A percentile compares a stretch with the other conserved stretches of the same genome.
Conservation (phyloP, 2,797 vertebrate species). For the Heterohyrax brucei region DNA sequence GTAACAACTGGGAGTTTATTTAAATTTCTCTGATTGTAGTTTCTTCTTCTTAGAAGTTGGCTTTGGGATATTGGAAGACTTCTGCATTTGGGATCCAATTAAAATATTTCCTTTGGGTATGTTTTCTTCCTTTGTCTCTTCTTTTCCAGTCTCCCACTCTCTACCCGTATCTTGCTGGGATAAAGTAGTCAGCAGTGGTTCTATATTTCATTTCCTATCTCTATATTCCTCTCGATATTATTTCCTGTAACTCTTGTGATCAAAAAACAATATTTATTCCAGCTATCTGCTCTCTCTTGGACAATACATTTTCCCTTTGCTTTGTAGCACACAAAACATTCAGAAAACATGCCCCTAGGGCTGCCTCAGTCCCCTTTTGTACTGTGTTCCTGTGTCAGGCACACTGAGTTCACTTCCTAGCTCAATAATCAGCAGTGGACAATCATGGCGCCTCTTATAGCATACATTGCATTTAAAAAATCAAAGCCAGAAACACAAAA, state of each 20-base stretch:
- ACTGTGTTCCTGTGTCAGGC: background rate
- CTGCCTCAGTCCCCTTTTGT: background rate
- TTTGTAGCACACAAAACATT: slow-evolving; percentile 2
- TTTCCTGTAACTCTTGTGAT: slow-evolving; percentile 32
- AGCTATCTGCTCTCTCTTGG: slow-evolving; percentile 25
- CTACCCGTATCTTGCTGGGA: background rate
- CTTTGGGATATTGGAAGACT: background rate
- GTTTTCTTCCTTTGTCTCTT: background rate
- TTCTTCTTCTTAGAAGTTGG: slow-evolving; percentile 53
- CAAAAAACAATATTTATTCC: background rate
- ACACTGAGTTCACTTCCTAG: background rate
- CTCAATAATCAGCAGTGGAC: background rate
- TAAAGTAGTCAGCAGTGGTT: accelerated
- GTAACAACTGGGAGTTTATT: slow-evolving; percentile 60
- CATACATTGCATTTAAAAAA: background rate
- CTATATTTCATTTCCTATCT: background rate
- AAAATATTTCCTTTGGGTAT: background rate
- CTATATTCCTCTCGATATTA: background rate
- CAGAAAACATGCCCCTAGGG: background rate
- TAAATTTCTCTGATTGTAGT: slow-evolving; percentile 50
- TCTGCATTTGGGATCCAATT: background rate
- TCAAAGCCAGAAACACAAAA: no score
- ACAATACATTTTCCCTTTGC: slow-evolving; percentile 26
- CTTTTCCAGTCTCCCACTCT: background rate
- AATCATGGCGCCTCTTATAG: background rate